phyloP scores from a whole-genome alignment of 2,888 invertebrate species.

The Malthinus seriepunctatus region DNA sequence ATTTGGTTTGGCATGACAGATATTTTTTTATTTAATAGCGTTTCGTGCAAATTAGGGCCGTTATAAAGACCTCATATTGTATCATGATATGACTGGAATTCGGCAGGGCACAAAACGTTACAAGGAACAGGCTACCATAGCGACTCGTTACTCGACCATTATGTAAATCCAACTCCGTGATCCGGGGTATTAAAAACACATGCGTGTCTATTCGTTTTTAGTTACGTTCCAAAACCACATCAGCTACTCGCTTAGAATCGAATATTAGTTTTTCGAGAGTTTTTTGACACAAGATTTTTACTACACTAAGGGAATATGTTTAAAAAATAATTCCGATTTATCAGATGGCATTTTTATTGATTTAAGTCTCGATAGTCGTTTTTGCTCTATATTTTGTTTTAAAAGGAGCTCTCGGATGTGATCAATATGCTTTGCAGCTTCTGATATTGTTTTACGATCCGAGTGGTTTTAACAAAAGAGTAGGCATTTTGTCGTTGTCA shows the following conservation, averaged over 20 bases:
- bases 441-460: constrained; percentile 3
- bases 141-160: constrained; percentile 34
- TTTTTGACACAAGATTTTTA: not conserved
- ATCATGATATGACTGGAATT: constrained; percentile 38
- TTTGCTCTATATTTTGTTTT: not conserved
- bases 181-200: constrained; percentile 40
- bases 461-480: not conserved
- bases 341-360: not conserved
- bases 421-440: constrained; percentile 3
- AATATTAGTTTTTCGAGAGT: constrained; percentile 12
- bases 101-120: constrained; percentile 29
- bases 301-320: not conserved
- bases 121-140: constrained; percentile 29
- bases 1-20: constrained; percentile 26
- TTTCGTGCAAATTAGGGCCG: constrained; percentile 37
- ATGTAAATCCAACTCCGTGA: constrained; percentile 39
- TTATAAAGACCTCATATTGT: constrained; percentile 40
- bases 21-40: constrained; percentile 27
- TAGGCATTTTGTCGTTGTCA: too few species aligned
- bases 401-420: not conserved
- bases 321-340: not conserved
- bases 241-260: constrained; percentile 21
- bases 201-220: constrained; percentile 40
- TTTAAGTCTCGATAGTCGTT: not conserved
- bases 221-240: constrained; percentile 30